Base-by-base conservation (phyloP, 1,140 invertebrate species). In the Stenopsyche tienmushanensis region DNA sequence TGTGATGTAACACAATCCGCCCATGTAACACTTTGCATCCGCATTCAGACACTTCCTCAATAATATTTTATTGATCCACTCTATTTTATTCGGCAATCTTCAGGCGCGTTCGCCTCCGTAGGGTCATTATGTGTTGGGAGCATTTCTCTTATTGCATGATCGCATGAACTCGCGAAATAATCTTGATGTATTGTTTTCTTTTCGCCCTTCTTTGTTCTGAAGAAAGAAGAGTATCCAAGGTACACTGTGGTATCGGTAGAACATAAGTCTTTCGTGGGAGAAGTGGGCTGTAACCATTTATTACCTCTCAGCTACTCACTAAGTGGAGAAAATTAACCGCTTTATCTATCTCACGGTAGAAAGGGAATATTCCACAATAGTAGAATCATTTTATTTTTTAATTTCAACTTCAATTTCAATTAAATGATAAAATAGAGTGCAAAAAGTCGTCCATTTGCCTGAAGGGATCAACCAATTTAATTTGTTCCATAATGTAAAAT, bases 241-340 rank as follows among this genome's bases (percentile, higher is more conserved):
- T 34, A 26, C 52, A 25, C 26, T n/a, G 34, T 41, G 62, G 58
- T 69, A 69, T 69, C 63, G 58, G 67, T 49, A 62, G 53, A 50
- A 54, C 57, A 63, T 64, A 64, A 65, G 47, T 69, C 62, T 69
- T 65, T 42, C 59, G 45, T 13, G 39, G 25, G 67, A 44, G 26
- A 50, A 29, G 29, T 53, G 42, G 65, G 44, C 50, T 23, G n/a
- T 49, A 45, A 34, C 62, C 63, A 65, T 69, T 65, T 69, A 63
- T 69, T 63, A 63, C 58, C 41, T 20, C 10, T 7, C 53, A 34
- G 45, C 55, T 60, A 17, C 17, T 57, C 44, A 58, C 41, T 69
- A 69, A 69, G 58, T 64, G 66, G 52, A 20, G 66, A 65, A 65
- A 65, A 69, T 69, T 69, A 69, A 68, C 66, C 44, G 66, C 41